These are phyloP conservation scores for Deilephila elpenor DNA, from an alignment of 2,888 invertebrate species.

Conservation along the genomic window DNA sequence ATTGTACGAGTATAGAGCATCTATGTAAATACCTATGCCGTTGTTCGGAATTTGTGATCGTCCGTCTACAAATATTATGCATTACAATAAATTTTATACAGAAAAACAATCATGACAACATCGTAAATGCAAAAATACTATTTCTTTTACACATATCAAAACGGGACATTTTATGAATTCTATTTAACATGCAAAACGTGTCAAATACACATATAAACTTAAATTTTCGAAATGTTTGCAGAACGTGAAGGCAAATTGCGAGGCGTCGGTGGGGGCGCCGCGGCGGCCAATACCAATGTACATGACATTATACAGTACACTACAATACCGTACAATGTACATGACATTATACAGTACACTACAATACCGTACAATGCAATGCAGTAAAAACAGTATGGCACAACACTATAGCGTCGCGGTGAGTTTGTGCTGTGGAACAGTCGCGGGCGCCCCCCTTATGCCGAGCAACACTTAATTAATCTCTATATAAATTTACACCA, in stretches of 20 bases:
- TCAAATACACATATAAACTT: constrained; percentile 40
- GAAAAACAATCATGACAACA: constrained; percentile 42
- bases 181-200: constrained; percentile 33
- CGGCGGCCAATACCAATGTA: constrained; percentile 35
- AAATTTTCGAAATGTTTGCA: constrained; percentile 44
- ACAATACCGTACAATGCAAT: no score
- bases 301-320: neutral
- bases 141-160: constrained; percentile 33
- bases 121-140: constrained; percentile 60
- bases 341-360: neutral
- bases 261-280: constrained; percentile 26
- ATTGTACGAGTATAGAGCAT: constrained; percentile 49
- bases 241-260: constrained; percentile 52
- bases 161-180: constrained; percentile 38
- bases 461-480: constrained; percentile 21
- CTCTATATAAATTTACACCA: constrained; percentile 66
- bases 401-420: neutral
- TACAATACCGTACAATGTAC: neutral
- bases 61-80: constrained; percentile 56
- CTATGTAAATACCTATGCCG: constrained; percentile 22
- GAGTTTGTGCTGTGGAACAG: constrained; percentile 17
- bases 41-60: constrained; percentile 38
- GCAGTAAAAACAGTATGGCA: neutral
- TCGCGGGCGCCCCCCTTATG: constrained; percentile 27
- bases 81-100: constrained; percentile 46